These are phyloP conservation scores for Hydropsyche betteni DNA, from an alignment of 2,888 invertebrate genomes.

Conservation along the genomic window DNA sequence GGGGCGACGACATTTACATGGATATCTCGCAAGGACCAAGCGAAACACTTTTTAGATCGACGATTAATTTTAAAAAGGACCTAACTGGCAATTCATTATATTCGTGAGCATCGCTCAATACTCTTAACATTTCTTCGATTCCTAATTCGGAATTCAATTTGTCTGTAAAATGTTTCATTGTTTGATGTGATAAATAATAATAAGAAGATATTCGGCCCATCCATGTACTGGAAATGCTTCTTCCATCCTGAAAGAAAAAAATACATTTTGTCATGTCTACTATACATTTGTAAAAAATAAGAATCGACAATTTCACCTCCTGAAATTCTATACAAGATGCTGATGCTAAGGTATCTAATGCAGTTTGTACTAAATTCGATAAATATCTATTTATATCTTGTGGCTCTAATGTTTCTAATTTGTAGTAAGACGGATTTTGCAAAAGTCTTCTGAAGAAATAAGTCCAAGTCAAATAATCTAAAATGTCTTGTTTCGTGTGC, in stretches of 20 bases:
- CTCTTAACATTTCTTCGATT: conserved; percentile 77
- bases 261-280: not conserved
- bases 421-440: conserved; percentile 92
- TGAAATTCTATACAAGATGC: conserved; percentile 84
- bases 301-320: conserved; percentile 64
- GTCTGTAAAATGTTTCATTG: conserved; percentile 84
- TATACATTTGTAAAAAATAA: not conserved
- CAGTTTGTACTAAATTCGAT: conserved; percentile 81
- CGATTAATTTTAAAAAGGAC: no score
- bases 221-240: conserved; percentile 72
- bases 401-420: conserved; percentile 76
- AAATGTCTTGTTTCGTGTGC: conserved; percentile 87
- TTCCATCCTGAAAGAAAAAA: conserved; percentile 65
- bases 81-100: conserved; percentile 90
- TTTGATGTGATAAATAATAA: conserved; percentile 94
- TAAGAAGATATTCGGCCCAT: conserved; percentile 95
- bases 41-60: no score
- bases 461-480: conserved; percentile 98
- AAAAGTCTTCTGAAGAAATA: conserved; percentile 94
- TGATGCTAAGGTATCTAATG: conserved; percentile 74
- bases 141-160: conserved; percentile 71
- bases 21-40: no score
- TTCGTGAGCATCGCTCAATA: conserved; percentile 87
- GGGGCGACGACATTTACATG: no score
- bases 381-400: conserved; percentile 78